These are phyloP conservation scores for Nematopogon swammerdamellus DNA, from an alignment of 2,888 invertebrate species.

Conservation along the genomic window DNA sequence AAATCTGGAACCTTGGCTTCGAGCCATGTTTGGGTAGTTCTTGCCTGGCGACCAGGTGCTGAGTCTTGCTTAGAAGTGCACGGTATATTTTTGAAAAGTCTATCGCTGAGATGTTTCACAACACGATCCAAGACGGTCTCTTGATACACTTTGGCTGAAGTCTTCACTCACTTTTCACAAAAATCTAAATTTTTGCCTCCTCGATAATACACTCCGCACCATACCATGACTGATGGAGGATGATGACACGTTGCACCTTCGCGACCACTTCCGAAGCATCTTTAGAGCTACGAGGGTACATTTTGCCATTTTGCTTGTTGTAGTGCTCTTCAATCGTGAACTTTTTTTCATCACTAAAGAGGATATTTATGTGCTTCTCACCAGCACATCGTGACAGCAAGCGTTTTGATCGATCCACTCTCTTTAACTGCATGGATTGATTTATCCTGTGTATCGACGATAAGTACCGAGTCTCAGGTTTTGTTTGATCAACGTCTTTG, in stretches of 20 bases:
- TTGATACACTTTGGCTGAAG: conserved; percentile 10
- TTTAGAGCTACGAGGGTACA: conserved; percentile 8
- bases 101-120: conserved; percentile 11
- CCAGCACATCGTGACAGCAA: conserved; percentile 6
- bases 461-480: too few species aligned
- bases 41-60: neutral
- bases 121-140: conserved; percentile 8
- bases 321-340: conserved; percentile 12
- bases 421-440: too few species aligned
- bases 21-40: conserved; percentile 1
- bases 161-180: conserved; percentile 13
- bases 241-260: too few species aligned
- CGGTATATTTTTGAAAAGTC: conserved; percentile 10
- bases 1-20: conserved; percentile 2
- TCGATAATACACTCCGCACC: conserved; percentile 12
- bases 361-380: conserved; percentile 11
- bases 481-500: too few species aligned
- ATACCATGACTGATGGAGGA: conserved; percentile 12
- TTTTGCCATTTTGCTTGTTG: conserved; percentile 11
- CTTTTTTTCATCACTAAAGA: conserved; percentile 13
- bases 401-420: too few species aligned
- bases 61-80: conserved; percentile 8
- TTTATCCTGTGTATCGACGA: too few species aligned
- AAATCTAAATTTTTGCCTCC: conserved; percentile 13
- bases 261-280: too few species aligned